Base-by-base conservation (phyloP, 1,140 invertebrate species). In the Bombus breviceps region DNA sequence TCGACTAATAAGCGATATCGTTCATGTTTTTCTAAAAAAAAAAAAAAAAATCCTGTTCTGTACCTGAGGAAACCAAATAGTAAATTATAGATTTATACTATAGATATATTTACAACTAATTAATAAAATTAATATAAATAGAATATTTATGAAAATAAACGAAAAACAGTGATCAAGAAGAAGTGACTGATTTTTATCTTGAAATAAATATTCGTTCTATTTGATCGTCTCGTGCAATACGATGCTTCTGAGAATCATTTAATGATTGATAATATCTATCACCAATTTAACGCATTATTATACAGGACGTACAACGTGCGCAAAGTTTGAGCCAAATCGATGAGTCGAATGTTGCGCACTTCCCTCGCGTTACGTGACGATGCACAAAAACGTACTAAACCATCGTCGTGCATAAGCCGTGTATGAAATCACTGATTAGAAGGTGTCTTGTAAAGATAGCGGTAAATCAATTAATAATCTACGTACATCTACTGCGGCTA, bases 321-420 rank as follows among this genome's bases (percentile, higher is more conserved):
- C 15, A 32, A 73, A 73, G 71, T 76, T 76, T 76, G 25, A 53
- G 74, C 53, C 53, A n/a, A 62, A 59, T 76, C 74, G 32, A 34
- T 47, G 53, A 76, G 53, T 76, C 74, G 53, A 76, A 76, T 18
- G 73, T 75, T 75, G 74, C 74, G 74, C 74, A 76, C 74, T 76
- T 76, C 74, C 53, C 74, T 37, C 28, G 13, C 9, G 34, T 59
- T 76, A 76, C 74, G 74, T 76, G 74, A 76, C 74, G 74, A 59
- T 59, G 74, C 74, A 76, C 74, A 62, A 59, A 76, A 76, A 76
- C 59, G 53, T 37, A 39, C 34, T 75, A 75, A 53, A 57, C 10
- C 34, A 22, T 8, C 43, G 32, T 34, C 43, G 12, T 75, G 73
- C 22, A 53, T 34, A 53, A 34, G 13, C 12, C 47, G 34, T 76